phyloP scores from a whole-genome alignment of 37 sponge, comb jelly and placozoan species.

The Lycopodina hypogea region DNA sequence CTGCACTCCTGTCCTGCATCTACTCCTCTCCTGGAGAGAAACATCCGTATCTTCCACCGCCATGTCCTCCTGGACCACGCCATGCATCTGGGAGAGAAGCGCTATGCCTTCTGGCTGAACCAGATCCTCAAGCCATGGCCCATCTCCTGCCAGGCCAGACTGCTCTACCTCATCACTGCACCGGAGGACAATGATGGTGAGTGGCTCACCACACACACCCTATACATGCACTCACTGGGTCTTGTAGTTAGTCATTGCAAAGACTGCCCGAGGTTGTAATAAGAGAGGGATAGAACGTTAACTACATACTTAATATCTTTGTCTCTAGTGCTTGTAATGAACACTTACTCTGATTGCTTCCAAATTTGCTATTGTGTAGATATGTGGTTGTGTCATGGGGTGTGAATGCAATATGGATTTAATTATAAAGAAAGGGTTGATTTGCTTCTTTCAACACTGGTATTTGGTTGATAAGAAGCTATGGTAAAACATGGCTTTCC shows the following conservation, averaged over 20 bases:
- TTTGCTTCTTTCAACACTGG: too few relatives aligned
- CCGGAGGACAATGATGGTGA: constrained; percentile 38
- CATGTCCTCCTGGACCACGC: constrained; percentile 18
- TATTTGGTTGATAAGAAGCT: too few relatives aligned
- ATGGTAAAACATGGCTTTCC: too few relatives aligned
- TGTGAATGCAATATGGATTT: neutral
- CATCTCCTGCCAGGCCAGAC: constrained; percentile 40
- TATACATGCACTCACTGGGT: neutral
- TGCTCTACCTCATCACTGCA: constrained; percentile 57
- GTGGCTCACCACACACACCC: neutral
- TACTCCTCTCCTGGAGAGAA: constrained; percentile 28
- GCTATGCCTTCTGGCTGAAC: constrained; percentile 55
- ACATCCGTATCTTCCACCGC: constrained; percentile 33
- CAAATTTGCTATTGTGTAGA: neutral
- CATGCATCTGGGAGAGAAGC: neutral
- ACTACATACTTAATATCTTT: too few relatives aligned
- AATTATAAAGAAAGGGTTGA: too few relatives aligned
- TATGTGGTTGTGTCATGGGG: neutral
- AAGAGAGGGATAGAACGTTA: too few relatives aligned
- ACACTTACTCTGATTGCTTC: too few relatives aligned
- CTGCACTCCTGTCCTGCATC: constrained; percentile 18
- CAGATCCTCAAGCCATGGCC: constrained; percentile 50
- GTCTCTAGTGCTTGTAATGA: too few relatives aligned
- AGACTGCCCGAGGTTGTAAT: too few relatives aligned
- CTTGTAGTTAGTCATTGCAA: too few relatives aligned